Evolutionary conservation across 92 coral and sea anemone genomes (phyloP).

Genomic region (Parazoanthus swiftii): DNA sequence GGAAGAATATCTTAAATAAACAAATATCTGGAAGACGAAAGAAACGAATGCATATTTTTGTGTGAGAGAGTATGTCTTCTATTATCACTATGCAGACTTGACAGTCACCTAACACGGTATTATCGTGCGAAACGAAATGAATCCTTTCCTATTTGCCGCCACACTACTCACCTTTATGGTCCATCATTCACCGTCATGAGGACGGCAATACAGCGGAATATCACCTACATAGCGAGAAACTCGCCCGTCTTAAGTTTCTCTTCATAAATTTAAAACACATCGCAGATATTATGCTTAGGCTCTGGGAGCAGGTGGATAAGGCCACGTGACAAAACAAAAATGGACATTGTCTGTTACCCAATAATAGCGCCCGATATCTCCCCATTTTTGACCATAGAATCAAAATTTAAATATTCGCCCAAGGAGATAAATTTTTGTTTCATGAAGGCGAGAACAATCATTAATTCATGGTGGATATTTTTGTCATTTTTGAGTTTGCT

Average conservation of each 20-base stretch:
- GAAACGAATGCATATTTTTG: background rate
- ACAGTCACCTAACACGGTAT: constrained; percentile 24
- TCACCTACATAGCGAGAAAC: constrained; percentile 11
- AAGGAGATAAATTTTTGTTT: constrained; percentile 30
- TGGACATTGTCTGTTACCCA: constrained; percentile 24
- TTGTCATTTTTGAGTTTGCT: background rate
- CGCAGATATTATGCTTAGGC: constrained; percentile 57
- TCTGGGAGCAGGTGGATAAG: constrained; percentile 69
- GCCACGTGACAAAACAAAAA: constrained; percentile 80
- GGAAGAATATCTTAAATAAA: constrained; percentile 3
- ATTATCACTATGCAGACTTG: constrained; percentile 11
- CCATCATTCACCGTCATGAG: constrained; percentile 32
- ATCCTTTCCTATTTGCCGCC: background rate
- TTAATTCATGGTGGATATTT: constrained; percentile 7
- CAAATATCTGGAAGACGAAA: background rate
- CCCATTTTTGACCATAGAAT: constrained; percentile 37
- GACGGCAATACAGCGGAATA: constrained; percentile 16
- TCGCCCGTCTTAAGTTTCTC: constrained; percentile 28
- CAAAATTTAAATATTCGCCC: constrained; percentile 47
- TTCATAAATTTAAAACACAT: constrained; percentile 24
- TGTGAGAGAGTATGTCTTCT: constrained; percentile 11
- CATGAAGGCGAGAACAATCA: constrained; percentile 12
- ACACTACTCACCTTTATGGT: constrained; percentile 20
- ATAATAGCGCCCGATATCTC: constrained; percentile 12
- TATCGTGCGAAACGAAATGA: constrained; percentile 1